phyloP scores from a whole-genome alignment of 2,888 invertebrate species.

The Scelioninae gen. 1 region DNA sequence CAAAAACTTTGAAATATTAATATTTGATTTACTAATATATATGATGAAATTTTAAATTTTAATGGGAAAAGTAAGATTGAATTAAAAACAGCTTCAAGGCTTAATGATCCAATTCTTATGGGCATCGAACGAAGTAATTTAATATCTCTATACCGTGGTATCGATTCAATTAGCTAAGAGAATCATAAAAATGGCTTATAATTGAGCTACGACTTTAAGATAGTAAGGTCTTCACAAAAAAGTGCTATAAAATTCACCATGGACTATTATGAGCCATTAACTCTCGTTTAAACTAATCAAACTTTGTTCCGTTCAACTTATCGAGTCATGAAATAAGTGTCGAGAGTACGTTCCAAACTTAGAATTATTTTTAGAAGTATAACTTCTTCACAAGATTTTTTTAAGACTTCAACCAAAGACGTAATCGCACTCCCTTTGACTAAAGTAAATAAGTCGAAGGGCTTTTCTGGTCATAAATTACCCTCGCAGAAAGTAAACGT shows the following conservation, averaged over 20 bases:
- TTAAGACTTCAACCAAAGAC: constrained; percentile 45
- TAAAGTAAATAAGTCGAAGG: constrained; percentile 63
- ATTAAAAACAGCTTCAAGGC: constrained; percentile 48
- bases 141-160: constrained; percentile 73
- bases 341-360: too few species aligned
- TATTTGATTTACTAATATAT: too few species aligned
- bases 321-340: background rate
- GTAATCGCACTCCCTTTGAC: constrained; percentile 21
- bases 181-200: constrained; percentile 77
- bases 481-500: constrained; percentile 58
- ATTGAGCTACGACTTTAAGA: constrained; percentile 30
- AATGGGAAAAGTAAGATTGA: too few species aligned
- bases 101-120: constrained; percentile 77
- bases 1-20: too few species aligned
- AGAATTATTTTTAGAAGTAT: constrained; percentile 28
- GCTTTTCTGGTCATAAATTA: constrained; percentile 65
- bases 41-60: too few species aligned
- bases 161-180: constrained; percentile 82
- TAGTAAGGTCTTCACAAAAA: constrained; percentile 7
- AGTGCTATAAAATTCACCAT: constrained; percentile 50
- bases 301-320: constrained; percentile 27
- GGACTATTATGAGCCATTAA: constrained; percentile 46
- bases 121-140: constrained; percentile 78
- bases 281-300: constrained; percentile 48
- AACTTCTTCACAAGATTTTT: constrained; percentile 11